Evolutionary conservation across 1,140 invertebrate genomes (phyloP).

Genomic region (Hyphantria cunea): DNA sequence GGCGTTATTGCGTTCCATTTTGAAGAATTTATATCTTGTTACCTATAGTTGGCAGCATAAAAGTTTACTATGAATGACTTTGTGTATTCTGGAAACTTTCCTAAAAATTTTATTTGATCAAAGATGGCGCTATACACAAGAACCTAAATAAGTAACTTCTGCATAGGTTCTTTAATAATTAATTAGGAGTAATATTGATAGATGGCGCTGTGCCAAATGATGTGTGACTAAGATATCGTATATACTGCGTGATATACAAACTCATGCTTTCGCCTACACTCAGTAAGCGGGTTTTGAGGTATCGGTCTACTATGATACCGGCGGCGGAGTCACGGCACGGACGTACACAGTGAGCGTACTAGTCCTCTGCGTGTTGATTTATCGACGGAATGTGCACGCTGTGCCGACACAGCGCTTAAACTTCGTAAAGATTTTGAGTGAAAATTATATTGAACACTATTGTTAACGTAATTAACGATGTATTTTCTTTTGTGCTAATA

Average conservation of each 20-base stretch:
- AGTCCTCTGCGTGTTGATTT: constrained; percentile 12
- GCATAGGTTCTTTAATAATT: no score
- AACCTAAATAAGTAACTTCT: no score
- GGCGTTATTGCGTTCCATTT: no score
- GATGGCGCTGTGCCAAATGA: constrained; percentile 18
- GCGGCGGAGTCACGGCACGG: constrained; percentile 23
- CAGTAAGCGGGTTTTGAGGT: constrained; percentile 30
- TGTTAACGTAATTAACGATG: not conserved
- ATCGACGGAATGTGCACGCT: constrained; percentile 34
- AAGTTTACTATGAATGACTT: no score
- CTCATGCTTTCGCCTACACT: constrained; percentile 38
- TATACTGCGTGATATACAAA: constrained; percentile 23
- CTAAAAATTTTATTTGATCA: no score
- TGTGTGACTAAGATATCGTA: constrained; percentile 24
- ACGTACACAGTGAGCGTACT: constrained; percentile 25
- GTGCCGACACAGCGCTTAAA: not conserved
- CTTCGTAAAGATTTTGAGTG: constrained; percentile 21
- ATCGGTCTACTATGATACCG: constrained; percentile 30
- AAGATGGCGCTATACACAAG: no score
- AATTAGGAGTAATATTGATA: constrained; percentile 1
- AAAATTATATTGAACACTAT: constrained; percentile 13
- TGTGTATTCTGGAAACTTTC: no score
- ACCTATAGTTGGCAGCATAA: no score
- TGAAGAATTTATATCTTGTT: no score
- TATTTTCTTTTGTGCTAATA: constrained; percentile 8